phyloP scores from a whole-genome alignment of 2,888 invertebrate species.

The Vandiemenella viatica region DNA sequence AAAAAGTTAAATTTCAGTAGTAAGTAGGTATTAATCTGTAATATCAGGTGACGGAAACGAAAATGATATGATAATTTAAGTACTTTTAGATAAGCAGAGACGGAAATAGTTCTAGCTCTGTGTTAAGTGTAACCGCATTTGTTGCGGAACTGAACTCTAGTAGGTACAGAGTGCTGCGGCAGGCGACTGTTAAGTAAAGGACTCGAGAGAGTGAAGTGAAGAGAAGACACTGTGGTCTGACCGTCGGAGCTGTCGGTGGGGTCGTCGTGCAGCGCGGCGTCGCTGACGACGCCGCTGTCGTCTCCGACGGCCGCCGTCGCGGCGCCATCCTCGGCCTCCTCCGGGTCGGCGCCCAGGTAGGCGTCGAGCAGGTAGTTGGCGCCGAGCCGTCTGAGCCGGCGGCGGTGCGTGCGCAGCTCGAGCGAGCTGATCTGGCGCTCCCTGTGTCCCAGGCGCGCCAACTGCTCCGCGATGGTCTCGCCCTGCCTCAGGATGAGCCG shows the following conservation, averaged over 20 bases:
- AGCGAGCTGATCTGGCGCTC: conserved; percentile 64
- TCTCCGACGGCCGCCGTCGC: conserved; percentile 40
- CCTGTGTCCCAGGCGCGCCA: conserved; percentile 39
- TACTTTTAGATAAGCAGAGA: no score
- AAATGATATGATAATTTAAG: no score
- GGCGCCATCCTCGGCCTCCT: conserved; percentile 29
- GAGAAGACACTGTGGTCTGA: not conserved
- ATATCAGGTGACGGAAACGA: no score
- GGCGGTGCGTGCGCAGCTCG: conserved; percentile 62
- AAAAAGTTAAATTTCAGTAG: no score
- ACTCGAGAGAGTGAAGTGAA: not conserved
- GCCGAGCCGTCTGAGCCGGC: conserved; percentile 56
- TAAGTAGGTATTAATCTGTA: no score
- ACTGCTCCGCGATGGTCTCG: conserved; percentile 35
- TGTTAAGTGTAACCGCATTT: no score
- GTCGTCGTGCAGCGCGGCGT: not conserved
- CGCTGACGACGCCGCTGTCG: conserved; percentile 50
- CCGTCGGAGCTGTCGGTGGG: not conserved
- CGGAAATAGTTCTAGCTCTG: no score
- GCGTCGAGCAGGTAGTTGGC: conserved; percentile 67
- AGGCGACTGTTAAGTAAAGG: not conserved
- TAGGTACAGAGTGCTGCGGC: not conserved
- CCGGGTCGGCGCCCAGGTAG: conserved; percentile 36
- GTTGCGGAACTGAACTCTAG: no score
- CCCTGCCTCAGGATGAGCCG: conserved; percentile 43